These are phyloP conservation scores for Erythrocercus mccallii DNA, from an alignment of 2,113 vertebrate species.

Conservation along the genomic window DNA sequence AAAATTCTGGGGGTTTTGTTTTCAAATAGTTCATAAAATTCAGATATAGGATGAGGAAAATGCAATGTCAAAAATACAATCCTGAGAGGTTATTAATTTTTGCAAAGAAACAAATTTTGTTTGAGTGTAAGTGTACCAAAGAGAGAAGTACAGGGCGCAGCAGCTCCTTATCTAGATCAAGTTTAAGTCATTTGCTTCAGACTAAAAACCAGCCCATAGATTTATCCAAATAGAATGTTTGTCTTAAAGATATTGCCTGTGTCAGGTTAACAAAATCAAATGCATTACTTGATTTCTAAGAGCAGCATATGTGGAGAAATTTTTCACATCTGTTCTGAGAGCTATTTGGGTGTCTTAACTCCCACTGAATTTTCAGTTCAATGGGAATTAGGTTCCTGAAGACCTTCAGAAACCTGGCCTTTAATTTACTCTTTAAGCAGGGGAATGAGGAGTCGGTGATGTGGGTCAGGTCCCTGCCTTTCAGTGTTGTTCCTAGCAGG, in stretches of 20 bases:
- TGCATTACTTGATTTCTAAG: background rate
- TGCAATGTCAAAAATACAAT: background rate
- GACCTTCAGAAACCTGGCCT: background rate
- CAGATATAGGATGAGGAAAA: background rate
- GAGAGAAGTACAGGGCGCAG: background rate
- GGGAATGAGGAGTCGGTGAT: background rate
- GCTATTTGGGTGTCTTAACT: background rate
- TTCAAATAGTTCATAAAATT: background rate
- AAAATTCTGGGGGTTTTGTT: background rate
- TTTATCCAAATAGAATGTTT: background rate
- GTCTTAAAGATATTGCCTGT: background rate
- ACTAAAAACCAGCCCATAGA: background rate
- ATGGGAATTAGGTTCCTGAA: background rate
- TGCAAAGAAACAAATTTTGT: background rate
- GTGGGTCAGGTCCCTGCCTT: fast-evolving
- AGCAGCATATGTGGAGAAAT: background rate
- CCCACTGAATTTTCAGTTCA: background rate
- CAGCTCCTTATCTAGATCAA: background rate
- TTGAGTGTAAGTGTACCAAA: background rate
- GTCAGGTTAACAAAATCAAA: background rate
- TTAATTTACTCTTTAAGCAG: background rate
- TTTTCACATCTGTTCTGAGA: background rate
- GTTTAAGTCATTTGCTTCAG: background rate
- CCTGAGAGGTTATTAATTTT: background rate
- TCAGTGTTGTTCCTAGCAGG: background rate